Evolutionary conservation across 2,888 invertebrate species (phyloP), one percentile per base, ranked within the genome.

Genomic region (Cloeon dipterum): DNA sequence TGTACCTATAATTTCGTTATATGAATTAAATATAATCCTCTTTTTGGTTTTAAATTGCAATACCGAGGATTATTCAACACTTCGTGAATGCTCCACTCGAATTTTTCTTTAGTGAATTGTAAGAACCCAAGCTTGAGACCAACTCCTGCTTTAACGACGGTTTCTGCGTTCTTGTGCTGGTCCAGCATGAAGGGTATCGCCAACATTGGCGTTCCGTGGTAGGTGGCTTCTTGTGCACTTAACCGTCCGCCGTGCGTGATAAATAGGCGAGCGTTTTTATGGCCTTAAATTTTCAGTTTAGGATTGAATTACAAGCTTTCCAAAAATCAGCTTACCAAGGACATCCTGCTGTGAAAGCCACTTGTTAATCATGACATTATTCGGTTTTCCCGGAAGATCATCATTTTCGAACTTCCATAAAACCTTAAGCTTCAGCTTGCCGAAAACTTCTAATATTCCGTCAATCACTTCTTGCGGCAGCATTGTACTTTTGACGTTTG

Each of bases 341-440:
- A 52, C 37, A 38, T 52, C 50, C 21, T 48, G 49, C 37, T 52
- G 52, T 1, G 52, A 49, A 7, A 50, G 40, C 50, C 50, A 52
- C 34, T 49, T 46, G n/a, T 40, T 37, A 10, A 50, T 35, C 29
- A 43, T 44, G 1, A 52, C 48, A 40, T 52, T 52, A 19, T 38
- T 34, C 2, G 51, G 47, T 13, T 46, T 26, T 23, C 45, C 45
- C 1, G 41, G 41, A 43, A 50, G 43, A 16, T 32, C 38, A 7
- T 49, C 49, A 3, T 40, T 41, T 36, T 46, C 47, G 45, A 45
- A 48, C 39, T 49, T 50, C 49, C 49, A 50, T 13, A 52, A 34
- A 3, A 52, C 47, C 19, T 42, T 41, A 38, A 50, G 47, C 34
- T 48, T 48, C 37, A 52, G 37, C 32, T 45, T 43, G 1, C 44